phyloP scores from a whole-genome alignment of 2,113 vertebrate species.

The Furnarius figulus region DNA sequence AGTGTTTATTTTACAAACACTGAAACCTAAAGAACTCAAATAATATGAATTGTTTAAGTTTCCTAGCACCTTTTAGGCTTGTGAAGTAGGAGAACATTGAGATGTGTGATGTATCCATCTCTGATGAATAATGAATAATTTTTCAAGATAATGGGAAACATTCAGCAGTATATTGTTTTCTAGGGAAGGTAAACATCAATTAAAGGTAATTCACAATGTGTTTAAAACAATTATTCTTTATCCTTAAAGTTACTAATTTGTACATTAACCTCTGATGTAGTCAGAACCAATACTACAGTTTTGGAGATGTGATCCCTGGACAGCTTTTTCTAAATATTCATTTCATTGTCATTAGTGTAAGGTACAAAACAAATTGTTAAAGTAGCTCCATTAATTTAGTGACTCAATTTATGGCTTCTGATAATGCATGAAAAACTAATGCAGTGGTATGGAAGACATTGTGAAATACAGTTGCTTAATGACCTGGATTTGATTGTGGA shows the following conservation, averaged over 20 bases:
- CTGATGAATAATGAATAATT: conserved; percentile 24
- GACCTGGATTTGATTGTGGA: conserved; percentile 10
- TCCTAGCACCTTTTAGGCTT: not conserved
- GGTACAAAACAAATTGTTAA: conserved; percentile 85
- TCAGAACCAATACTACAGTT: conserved; percentile 82
- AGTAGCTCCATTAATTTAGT: conserved; percentile 56
- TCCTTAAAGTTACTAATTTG: conserved; percentile 79
- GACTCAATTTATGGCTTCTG: conserved; percentile 66
- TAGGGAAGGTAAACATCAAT: conserved; percentile 42
- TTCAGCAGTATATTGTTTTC: conserved; percentile 37
- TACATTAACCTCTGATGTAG: conserved; percentile 82
- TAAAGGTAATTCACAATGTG: conserved; percentile 55
- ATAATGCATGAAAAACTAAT: conserved; percentile 45
- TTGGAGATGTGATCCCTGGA: conserved; percentile 81
- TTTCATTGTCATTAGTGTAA: conserved; percentile 91
- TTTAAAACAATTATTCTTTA: conserved; percentile 76
- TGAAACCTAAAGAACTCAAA: not conserved
- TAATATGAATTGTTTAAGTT: not conserved
- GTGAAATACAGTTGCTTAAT: conserved; percentile 39
- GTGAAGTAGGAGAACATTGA: not conserved
- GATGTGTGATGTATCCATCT: not conserved
- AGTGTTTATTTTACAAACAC: not conserved
- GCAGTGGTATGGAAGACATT: conserved; percentile 46
- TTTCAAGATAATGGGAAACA: conserved; percentile 58
- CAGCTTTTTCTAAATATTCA: conserved; percentile 86